Evolutionary conservation across 2,888 invertebrate genomes (phyloP).

Genomic region (Disparrhopalites patrizii): DNA sequence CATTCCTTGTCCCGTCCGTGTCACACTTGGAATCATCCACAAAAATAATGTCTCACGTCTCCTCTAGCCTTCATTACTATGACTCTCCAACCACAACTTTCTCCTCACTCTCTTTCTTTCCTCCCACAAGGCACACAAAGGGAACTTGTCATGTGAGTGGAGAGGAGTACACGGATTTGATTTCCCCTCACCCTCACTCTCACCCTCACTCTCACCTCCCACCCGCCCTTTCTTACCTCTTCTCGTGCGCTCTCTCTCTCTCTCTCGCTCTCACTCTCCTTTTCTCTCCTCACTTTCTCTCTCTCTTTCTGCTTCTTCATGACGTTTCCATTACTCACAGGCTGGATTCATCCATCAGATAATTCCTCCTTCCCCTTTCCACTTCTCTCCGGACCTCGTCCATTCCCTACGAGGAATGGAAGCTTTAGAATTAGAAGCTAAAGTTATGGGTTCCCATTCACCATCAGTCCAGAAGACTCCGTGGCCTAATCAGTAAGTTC

Average conservation of each 20-base stretch:
- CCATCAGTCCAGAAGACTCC: not conserved
- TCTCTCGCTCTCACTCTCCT: constrained; percentile 15
- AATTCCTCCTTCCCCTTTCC: not conserved
- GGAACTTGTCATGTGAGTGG: too few species aligned
- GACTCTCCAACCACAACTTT: not conserved
- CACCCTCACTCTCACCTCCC: constrained; percentile 11
- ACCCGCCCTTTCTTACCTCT: too few species aligned
- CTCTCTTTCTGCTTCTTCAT: constrained; percentile 23
- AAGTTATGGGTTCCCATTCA: constrained; percentile 16
- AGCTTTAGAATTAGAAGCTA: constrained; percentile 21
- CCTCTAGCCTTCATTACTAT: not conserved
- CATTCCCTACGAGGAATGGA: constrained; percentile 15
- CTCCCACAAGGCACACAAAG: not conserved
- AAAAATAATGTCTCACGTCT: too few species aligned
- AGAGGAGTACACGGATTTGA: too few species aligned
- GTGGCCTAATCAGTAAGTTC: too few species aligned
- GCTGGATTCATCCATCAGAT: constrained; percentile 20
- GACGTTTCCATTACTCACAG: constrained; percentile 39
- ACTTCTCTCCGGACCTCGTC: not conserved
- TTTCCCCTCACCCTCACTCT: not conserved
- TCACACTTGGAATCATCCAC: too few species aligned
- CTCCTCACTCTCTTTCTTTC: not conserved
- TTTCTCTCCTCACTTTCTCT: not conserved
- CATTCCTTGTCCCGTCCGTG: too few species aligned
- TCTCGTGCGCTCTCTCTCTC: too few species aligned